Evolutionary conservation across 2,888 invertebrate genomes (phyloP).

Genomic region (Bursaphelenchus okinawaensis): DNA sequence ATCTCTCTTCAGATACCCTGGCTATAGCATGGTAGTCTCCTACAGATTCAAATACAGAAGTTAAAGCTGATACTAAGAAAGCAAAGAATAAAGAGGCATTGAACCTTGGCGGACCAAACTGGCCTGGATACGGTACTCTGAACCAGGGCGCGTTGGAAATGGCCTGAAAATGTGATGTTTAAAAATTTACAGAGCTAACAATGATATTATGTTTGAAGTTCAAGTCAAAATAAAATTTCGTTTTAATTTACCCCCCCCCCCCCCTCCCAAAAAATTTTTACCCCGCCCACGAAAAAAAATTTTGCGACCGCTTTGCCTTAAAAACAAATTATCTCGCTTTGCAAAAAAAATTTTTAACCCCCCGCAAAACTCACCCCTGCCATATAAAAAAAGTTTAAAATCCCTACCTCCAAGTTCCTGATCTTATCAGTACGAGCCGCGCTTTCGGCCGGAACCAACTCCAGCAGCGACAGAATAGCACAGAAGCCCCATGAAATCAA

Average conservation of each 20-base stretch:
- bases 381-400: not conserved
- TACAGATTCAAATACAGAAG: conserved; percentile 53
- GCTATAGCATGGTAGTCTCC: conserved; percentile 82
- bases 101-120: conserved; percentile 49
- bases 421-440: conserved; percentile 52
- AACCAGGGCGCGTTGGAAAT: conserved; percentile 45
- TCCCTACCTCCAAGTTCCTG: conserved; percentile 21
- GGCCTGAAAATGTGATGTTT: conserved; percentile 19
- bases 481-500: conserved; percentile 53
- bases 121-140: conserved; percentile 49
- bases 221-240: no score
- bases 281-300: no score
- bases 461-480: conserved; percentile 44
- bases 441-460: conserved; percentile 38
- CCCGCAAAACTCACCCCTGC: no score
- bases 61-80: conserved; percentile 52
- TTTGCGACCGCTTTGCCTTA: no score
- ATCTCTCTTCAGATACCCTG: conserved; percentile 67
- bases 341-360: no score
- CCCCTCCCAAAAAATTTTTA: no score
- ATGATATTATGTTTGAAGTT: no score
- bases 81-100: conserved; percentile 45
- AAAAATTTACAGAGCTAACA: not conserved
- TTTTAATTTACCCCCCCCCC: no score
- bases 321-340: no score